Evolutionary conservation across 2,888 invertebrate genomes (phyloP).

Genomic region (Nymphalis polychloros): DNA sequence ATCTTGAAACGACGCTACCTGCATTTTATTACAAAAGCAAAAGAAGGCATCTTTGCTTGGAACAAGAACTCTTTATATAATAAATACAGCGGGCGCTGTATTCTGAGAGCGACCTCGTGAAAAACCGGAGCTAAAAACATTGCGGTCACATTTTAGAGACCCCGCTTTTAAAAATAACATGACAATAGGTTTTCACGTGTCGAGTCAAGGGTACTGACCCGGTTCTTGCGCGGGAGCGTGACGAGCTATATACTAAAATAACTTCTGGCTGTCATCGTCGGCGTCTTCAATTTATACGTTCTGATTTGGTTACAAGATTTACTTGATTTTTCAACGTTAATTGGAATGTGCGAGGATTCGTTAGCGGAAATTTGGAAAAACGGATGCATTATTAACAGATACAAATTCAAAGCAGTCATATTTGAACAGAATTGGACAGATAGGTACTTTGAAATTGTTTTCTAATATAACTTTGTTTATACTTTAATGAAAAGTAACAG

Average conservation of each 20-base stretch:
- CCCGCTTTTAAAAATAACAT: conserved; percentile 30
- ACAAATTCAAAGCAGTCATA: too few species aligned
- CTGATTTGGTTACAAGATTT: not conserved
- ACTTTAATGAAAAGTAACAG: too few species aligned
- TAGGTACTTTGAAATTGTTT: too few species aligned
- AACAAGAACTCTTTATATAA: not conserved
- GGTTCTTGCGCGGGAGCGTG: conserved; percentile 13
- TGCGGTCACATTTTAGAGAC: conserved; percentile 23
- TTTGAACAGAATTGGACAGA: too few species aligned
- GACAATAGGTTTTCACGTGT: conserved; percentile 29
- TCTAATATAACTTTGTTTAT: too few species aligned
- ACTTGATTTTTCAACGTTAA: not conserved
- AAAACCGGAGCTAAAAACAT: conserved; percentile 13
- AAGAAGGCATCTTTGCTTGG: not conserved
- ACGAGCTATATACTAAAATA: conserved; percentile 19
- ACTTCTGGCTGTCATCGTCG: conserved; percentile 16
- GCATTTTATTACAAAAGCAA: not conserved
- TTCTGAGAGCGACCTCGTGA: conserved; percentile 1
- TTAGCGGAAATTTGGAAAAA: not conserved
- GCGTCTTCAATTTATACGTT: conserved; percentile 13
- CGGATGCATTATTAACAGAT: too few species aligned
- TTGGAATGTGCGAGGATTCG: not conserved
- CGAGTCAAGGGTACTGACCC: conserved; percentile 32
- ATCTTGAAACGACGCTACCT: not conserved
- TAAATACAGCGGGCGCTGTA: not conserved